phyloP scores from a whole-genome alignment of 2,797 vertebrate genomes.

The Aphelocoma californica region DNA sequence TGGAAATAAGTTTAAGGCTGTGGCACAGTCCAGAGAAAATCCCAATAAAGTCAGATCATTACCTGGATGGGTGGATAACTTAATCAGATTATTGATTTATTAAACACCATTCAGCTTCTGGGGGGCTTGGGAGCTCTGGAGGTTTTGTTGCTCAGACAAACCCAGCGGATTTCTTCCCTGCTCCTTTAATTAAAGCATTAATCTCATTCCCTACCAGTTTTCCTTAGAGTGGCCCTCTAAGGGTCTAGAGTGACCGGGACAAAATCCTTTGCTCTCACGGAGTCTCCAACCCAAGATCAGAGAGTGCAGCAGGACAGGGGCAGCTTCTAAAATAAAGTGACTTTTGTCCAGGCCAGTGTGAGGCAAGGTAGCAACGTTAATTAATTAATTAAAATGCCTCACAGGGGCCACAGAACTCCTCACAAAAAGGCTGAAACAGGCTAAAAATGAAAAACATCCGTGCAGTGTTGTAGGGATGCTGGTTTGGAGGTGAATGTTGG shows the following conservation, averaged over 20 bases:
- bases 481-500: neutral
- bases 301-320: neutral
- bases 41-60: neutral
- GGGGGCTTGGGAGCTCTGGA: neutral
- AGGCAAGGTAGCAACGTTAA: neutral
- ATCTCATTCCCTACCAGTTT: neutral
- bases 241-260: too few species aligned
- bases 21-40: neutral
- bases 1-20: neutral
- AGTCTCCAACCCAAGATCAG: neutral
- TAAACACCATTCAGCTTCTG: neutral
- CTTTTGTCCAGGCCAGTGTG: slow-evolving; percentile 27
- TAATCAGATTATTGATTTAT: neutral
- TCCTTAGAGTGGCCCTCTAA: neutral
- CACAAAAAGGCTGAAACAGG: neutral
- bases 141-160: neutral
- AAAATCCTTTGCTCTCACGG: neutral
- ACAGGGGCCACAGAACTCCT: neutral
- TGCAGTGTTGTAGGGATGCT: neutral
- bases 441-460: neutral
- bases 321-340: neutral
- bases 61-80: neutral
- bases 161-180: neutral
- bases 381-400: neutral
- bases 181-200: neutral